Base-by-base conservation (phyloP, 2,888 invertebrate genomes). In the Dryadula phaetusa region DNA sequence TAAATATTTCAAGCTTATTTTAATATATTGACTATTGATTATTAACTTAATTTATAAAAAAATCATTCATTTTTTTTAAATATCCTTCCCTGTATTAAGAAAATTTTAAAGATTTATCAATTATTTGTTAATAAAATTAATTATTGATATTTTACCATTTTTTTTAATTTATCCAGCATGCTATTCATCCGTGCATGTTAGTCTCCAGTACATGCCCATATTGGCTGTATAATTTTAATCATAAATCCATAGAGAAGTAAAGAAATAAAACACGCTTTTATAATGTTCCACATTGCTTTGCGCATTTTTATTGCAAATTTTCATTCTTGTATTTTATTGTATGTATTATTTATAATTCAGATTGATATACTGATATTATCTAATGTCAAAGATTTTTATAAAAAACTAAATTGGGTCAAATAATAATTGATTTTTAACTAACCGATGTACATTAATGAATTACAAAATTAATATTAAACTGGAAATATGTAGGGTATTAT, bases 291-390 rank as follows among this genome's bases (percentile, higher is more conserved):
- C 7, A 16, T 42, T 42, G 42, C 5, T 28, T 49, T 49, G 28
- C 49, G 49, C 49, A 49, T 49, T 49, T 49, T 49, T 49, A 49
- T 49, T 10, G 25, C 8, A 49, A 49, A 49, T 28, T 49, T 49
- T 49, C 16, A 49, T 49, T 28, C 16, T 49, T 49, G 28, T 16
- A 28, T 52, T 10, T 28, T 8, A 28, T 28, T 52, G 28, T 52
- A 28, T 4, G 3, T 28, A 3, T 52, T 28, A 52, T 28, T 25
- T 28, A 28, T 52, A 52, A 52, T 49, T 7, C n/a, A 49, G 25
- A 25, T 42, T 49, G n/a, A 49, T 49, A 25, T 25, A 25, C n/a
- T 14, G 22, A 49, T 25, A n/a, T 37, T 37, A 37, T 37, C 12
- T 37, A 37, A 37, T 6, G 3, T 12, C 12, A 12, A 37, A 1